Evolutionary conservation across 2,797 vertebrate genomes (phyloP).

Genomic region (Pelochelys cantorii): DNA sequence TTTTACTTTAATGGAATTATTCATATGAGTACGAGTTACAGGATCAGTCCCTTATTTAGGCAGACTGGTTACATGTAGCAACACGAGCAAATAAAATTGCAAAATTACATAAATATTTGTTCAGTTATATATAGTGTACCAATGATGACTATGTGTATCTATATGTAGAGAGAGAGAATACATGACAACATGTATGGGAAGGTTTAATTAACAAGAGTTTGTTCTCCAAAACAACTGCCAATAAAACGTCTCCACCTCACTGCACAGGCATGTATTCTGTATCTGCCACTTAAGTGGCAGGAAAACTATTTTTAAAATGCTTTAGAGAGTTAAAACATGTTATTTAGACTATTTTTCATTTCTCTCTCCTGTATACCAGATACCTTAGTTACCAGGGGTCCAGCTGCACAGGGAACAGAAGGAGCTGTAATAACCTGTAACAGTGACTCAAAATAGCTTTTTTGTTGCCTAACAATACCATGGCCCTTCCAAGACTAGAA

Average conservation of each 20-base stretch:
- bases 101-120: not conserved
- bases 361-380: not conserved
- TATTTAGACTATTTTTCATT: not conserved
- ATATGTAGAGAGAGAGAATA: not conserved
- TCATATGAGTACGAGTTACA: not conserved
- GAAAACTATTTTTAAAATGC: not conserved
- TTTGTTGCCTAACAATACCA: not conserved
- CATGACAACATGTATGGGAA: not conserved
- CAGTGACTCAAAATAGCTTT: not conserved
- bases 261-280: not conserved
- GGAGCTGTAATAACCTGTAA: not conserved
- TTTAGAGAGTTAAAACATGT: not conserved
- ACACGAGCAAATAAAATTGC: not conserved
- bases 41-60: not conserved
- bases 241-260: not conserved
- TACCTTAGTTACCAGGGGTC: not conserved
- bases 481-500: slow-evolving; percentile 1
- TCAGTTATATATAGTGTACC: not conserved
- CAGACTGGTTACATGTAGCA: not conserved
- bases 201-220: not conserved
- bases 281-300: not conserved
- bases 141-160: not conserved
- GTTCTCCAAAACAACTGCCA: not conserved
- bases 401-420: not conserved
- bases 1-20: not conserved